Conservation (phyloP, 2,113 vertebrate species). For the Gopherus flavomarginatus region DNA sequence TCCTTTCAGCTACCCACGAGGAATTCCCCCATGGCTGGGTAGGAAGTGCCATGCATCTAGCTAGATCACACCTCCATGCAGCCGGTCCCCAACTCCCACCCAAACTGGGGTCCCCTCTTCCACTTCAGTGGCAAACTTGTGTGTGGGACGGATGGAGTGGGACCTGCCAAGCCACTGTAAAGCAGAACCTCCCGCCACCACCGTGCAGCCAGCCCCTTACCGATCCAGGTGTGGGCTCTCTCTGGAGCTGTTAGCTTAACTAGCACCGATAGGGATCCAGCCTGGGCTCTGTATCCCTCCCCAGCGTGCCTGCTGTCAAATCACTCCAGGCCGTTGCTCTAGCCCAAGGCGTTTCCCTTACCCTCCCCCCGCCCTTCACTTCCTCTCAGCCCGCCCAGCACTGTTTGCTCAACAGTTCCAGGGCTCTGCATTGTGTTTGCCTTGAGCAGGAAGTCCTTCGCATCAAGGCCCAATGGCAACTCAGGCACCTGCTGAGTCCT, state of each 20-base stretch:
- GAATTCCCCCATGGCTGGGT: background rate
- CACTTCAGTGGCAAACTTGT: background rate
- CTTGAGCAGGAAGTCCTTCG: background rate
- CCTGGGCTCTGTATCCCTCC: background rate
- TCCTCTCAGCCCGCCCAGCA: background rate
- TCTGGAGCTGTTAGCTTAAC: background rate
- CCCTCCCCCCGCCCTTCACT: background rate
- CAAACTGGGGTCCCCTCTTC: background rate
- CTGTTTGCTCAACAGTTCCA: background rate
- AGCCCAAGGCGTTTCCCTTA: background rate
- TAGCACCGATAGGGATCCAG: background rate
- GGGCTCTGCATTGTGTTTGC: background rate
- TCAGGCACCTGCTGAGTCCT: background rate
- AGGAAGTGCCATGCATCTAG: background rate
- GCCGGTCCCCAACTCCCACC: background rate
- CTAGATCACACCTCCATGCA: background rate
- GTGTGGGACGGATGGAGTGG: background rate
- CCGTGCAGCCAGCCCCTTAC: background rate
- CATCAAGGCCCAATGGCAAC: background rate
- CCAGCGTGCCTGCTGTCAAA: background rate
- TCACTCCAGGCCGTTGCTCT: background rate
- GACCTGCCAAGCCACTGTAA: background rate
- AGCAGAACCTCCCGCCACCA: background rate
- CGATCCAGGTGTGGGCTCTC: background rate
- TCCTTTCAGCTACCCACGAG: background rate